These are phyloP conservation scores for Odontomyia ornata DNA, from an alignment of 2,888 invertebrate species.

Conservation along the genomic window DNA sequence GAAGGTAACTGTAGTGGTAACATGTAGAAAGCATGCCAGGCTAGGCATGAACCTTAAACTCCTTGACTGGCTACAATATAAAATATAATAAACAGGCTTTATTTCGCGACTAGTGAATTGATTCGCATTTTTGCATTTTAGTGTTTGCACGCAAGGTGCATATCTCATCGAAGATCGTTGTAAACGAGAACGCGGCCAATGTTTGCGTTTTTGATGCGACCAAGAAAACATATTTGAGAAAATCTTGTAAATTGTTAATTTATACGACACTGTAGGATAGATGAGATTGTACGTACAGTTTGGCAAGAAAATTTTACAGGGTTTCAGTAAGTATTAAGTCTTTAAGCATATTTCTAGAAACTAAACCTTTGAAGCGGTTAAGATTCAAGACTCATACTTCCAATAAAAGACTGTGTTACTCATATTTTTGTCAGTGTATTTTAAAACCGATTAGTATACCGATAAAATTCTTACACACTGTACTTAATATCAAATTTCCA, in stretches of 20 bases:
- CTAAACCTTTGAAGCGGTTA: no score
- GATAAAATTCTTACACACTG: neutral
- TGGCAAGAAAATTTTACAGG: no score
- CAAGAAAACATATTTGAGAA: neutral
- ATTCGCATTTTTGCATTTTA: neutral
- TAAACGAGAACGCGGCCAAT: constrained; percentile 1
- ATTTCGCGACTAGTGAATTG: neutral
- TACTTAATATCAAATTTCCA: neutral
- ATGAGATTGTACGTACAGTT: neutral
- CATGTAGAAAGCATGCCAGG: neutral
- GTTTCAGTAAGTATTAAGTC: no score
- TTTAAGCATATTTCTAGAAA: no score
- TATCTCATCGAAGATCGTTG: neutral
- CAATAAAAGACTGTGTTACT: neutral
- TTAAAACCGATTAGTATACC: neutral
- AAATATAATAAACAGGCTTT: constrained; percentile 6
- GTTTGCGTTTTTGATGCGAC: constrained; percentile 4
- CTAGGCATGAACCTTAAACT: neutral
- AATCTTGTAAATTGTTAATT: constrained; percentile 13
- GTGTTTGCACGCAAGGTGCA: constrained; percentile 5
- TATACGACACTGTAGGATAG: neutral
- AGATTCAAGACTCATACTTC: no score
- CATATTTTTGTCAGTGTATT: neutral
- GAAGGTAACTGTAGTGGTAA: neutral
- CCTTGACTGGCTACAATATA: neutral